Conservation (phyloP, 2,113 vertebrate genomes). For the Sminthopsis crassicaudata region DNA sequence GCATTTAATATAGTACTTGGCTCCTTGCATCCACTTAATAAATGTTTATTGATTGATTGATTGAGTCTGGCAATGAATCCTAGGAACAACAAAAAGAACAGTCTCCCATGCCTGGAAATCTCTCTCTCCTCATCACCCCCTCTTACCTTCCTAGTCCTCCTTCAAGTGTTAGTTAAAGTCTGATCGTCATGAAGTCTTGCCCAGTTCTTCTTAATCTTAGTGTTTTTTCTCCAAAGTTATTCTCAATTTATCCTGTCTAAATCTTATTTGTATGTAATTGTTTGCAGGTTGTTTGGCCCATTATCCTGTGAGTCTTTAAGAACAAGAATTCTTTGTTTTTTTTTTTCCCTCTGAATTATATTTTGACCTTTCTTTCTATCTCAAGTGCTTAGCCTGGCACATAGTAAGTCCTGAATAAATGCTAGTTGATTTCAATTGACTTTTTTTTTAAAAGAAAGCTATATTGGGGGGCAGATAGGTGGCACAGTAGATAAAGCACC, state of each 20-base stretch:
- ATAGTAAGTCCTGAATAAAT: not conserved
- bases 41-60: not conserved
- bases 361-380: not conserved
- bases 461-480: too few relatives aligned
- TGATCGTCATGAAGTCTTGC: not conserved
- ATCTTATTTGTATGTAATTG: not conserved
- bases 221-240: not conserved
- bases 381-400: not conserved
- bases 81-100: not conserved
- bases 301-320: not conserved
- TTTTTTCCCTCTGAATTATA: not conserved
- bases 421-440: not conserved
- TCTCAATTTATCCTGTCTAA: not conserved
- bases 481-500: too few relatives aligned
- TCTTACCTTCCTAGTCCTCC: not conserved
- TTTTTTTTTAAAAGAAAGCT: not conserved
- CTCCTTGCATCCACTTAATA: not conserved
- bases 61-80: not conserved
- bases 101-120: not conserved
- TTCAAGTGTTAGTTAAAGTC: not conserved
- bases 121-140: not conserved
- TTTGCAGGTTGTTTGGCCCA: not conserved
- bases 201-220: not conserved
- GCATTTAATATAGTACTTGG: not conserved
- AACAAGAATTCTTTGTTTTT: not conserved